Base-by-base conservation (phyloP, 53 echinoderm and acorn worm genomes). In the Apostichopus leukothele region DNA sequence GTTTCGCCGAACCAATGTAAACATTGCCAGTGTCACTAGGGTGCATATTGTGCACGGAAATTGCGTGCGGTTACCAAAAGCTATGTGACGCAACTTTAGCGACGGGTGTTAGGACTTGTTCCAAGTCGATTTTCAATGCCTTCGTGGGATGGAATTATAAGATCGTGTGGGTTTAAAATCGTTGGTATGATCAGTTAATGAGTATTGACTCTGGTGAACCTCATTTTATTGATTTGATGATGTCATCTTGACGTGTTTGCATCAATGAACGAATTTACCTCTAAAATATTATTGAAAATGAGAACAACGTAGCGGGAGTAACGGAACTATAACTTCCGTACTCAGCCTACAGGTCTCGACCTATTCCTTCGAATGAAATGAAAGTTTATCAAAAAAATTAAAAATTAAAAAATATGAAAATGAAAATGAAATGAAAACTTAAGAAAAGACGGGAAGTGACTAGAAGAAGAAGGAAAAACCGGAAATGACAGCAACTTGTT, bases 1-100 rank as follows among this genome's bases (percentile, higher is more conserved):
- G 81, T 81, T 50, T 54, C 21, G 55, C 53, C 55, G 55, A 9
- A 54, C 60, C 57, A 81, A 81, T 81, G 81, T 81, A 81, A 81
- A 81, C 60, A 81, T 60, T 51, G 51, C 79, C 52, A 57, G 54
- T 18, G 59, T 22, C 81, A 81, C 81, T 81, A 51, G 54, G 81
- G 81, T 81, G 81, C 81, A 81, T 81, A 81, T 81, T 55, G 54
- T 54, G 55, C 81, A 59, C 81, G 57, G 81, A 81, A 81, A 81
- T 81, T 54, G 81, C 81, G 54, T 81, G 81, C 81, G 81, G 81
- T 81, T 81, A 18, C 59, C 59, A 59, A 23, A 81, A 20, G 16
- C 7, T 53, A 59, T 81, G 57, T 81, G 81, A 81, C 53, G 59
- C 54, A 81, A 81, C 13, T 55, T 81, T 59, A 59, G 19, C 54